Percentiles rank a stretch among this genome's conserved stretches.
Conservation (phyloP, 2,113 vertebrate genomes). For the Spermophilus dauricus region DNA sequence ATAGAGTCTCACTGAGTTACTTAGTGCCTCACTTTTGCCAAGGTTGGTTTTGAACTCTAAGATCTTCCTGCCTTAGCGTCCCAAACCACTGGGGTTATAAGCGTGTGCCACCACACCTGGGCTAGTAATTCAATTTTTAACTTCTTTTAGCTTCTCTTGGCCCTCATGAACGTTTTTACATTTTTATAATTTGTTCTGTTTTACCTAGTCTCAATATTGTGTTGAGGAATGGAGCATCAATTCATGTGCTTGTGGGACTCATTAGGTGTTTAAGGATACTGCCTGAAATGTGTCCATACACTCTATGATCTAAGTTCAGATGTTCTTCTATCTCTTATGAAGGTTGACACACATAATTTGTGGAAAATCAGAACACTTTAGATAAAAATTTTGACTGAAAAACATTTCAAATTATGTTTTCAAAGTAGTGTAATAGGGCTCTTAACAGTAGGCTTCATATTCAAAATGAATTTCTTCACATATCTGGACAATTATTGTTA, state of each 20-base stretch:
- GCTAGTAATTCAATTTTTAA: background rate
- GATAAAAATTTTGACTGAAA: conserved; percentile 28
- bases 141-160: conserved; percentile 12
- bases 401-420: background rate
- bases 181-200: conserved; percentile 36
- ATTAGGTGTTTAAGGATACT: background rate
- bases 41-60: no score
- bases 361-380: background rate
- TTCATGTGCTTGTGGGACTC: background rate
- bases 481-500: background rate
- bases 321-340: background rate
- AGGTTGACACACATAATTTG: background rate
- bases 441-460: background rate
- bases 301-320: background rate
- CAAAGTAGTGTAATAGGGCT: background rate
- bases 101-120: no score
- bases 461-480: conserved; percentile 7
- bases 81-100: no score
- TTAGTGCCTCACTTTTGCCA: no score
- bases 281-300: background rate
- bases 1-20: no score
- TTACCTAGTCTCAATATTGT: background rate
- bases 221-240: background rate
- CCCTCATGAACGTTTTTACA: background rate
- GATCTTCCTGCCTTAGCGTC: no score